Evolutionary conservation across 2,113 vertebrate genomes (phyloP).

Genomic region (Murina feae): DNA sequence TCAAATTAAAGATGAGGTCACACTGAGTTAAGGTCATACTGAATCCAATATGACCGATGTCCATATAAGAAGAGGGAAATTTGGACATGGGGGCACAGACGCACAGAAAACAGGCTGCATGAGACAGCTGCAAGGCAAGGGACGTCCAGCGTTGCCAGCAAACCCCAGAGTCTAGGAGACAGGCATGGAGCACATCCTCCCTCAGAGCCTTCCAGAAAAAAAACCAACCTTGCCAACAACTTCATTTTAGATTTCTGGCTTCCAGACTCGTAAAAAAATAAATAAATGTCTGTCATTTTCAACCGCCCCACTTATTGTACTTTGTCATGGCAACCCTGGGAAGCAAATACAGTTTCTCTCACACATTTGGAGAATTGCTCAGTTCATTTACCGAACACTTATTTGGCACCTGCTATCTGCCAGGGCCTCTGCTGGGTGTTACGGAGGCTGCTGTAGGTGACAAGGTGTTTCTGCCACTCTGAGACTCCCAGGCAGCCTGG

Average conservation of each 20-base stretch:
- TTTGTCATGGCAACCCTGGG: not conserved
- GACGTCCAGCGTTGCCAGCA: not conserved
- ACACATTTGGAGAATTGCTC: not conserved
- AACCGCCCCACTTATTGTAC: not conserved
- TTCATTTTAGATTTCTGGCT: not conserved
- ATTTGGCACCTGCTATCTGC: not conserved
- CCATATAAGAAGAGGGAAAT: not conserved
- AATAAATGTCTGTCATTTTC: not conserved
- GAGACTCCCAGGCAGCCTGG: not conserved
- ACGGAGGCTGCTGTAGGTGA: not conserved
- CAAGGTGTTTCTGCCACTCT: not conserved
- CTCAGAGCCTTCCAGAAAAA: not conserved
- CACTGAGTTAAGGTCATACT: not conserved
- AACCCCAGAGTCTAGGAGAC: not conserved
- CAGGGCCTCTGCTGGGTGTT: not conserved
- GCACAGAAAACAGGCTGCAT: not conserved
- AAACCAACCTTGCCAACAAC: not conserved
- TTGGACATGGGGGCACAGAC: not conserved
- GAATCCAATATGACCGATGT: not conserved
- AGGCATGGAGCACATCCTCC: not conserved
- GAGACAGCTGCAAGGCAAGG: too few relatives aligned
- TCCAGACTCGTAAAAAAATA: not conserved
- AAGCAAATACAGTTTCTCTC: not conserved
- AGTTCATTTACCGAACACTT: slow-evolving; percentile 5
- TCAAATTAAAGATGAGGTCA: not conserved